Conservation (phyloP, 2,888 invertebrate species). For the Trachelus tabidus region DNA sequence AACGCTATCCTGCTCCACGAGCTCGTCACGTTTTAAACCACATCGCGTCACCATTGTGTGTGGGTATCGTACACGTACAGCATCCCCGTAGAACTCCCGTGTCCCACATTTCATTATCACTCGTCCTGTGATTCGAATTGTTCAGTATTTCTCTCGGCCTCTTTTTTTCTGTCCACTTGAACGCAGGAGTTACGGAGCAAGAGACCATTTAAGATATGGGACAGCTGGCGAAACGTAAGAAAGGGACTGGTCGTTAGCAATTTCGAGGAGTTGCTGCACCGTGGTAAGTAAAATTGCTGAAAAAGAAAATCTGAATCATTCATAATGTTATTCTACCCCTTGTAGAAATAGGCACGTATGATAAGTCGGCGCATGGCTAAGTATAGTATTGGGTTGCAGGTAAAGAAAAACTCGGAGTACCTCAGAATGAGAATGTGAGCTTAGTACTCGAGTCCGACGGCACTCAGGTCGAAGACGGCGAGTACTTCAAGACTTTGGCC, state of each 20-base stretch:
- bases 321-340: no score
- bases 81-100: no score
- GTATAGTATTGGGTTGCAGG: slow-evolving; percentile 67
- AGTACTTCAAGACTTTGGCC: slow-evolving; percentile 93
- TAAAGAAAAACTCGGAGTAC: slow-evolving; percentile 90
- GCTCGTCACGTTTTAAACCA: no score
- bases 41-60: no score
- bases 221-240: slow-evolving; percentile 92
- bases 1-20: no score
- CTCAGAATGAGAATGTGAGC: slow-evolving; percentile 86
- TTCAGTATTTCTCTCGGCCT: slow-evolving; percentile 2
- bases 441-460: slow-evolving; percentile 96
- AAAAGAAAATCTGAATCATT: background rate
- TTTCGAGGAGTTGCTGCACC: slow-evolving; percentile 87
- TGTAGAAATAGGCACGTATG: no score
- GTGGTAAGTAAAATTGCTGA: slow-evolving; percentile 70
- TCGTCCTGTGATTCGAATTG: slow-evolving; percentile 4
- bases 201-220: slow-evolving; percentile 98
- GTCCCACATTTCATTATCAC: background rate
- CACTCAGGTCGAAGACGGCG: slow-evolving; percentile 96
- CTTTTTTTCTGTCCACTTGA: slow-evolving; percentile 21
- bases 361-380: no score
- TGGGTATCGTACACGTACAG: no score
- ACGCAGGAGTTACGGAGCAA: slow-evolving; percentile 92
- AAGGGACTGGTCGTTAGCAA: slow-evolving; percentile 93